Evolutionary conservation across 2,888 invertebrate species (phyloP).

Genomic region (Drosophila putrida): DNA sequence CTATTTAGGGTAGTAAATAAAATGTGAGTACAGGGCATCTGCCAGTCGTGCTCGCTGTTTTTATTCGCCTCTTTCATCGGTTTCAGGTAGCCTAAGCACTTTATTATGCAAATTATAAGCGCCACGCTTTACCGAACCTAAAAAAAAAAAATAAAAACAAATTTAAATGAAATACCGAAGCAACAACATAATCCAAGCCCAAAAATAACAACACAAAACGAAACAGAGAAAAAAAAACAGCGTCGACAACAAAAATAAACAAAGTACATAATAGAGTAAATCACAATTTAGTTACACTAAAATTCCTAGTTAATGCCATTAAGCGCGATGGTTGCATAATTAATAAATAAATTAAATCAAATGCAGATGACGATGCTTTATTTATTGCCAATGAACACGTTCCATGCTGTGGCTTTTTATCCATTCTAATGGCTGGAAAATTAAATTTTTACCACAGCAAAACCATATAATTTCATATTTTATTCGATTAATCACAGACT

Average conservation of each 20-base stretch:
- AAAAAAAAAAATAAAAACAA: constrained; percentile 46
- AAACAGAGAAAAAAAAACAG: constrained; percentile 2
- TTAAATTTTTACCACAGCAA: constrained; percentile 8
- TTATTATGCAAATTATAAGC: constrained; percentile 77
- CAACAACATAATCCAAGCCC: constrained; percentile 23
- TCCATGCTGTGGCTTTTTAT: background rate
- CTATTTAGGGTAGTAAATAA: too few relatives aligned
- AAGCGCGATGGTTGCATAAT: constrained; percentile 25
- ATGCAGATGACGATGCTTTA: constrained; percentile 23
- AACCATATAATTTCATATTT: background rate
- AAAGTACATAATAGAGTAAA: constrained; percentile 23
- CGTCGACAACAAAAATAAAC: constrained; percentile 9
- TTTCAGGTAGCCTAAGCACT: constrained; percentile 80
- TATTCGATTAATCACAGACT: constrained; percentile 7
- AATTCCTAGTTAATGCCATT: constrained; percentile 56
- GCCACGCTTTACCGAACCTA: constrained; percentile 76
- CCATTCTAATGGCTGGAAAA: background rate
- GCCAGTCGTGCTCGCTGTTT: constrained; percentile 7
- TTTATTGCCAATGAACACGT: constrained; percentile 15
- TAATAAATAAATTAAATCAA: constrained; percentile 68
- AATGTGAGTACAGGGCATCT: background rate
- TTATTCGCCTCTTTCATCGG: constrained; percentile 41
- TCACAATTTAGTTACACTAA: constrained; percentile 46
- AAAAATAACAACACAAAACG: constrained; percentile 18
- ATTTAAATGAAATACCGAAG: constrained; percentile 57